phyloP scores from a whole-genome alignment of 37 sponge, comb jelly and placozoan genomes.

The Theonella swinhoei region DNA sequence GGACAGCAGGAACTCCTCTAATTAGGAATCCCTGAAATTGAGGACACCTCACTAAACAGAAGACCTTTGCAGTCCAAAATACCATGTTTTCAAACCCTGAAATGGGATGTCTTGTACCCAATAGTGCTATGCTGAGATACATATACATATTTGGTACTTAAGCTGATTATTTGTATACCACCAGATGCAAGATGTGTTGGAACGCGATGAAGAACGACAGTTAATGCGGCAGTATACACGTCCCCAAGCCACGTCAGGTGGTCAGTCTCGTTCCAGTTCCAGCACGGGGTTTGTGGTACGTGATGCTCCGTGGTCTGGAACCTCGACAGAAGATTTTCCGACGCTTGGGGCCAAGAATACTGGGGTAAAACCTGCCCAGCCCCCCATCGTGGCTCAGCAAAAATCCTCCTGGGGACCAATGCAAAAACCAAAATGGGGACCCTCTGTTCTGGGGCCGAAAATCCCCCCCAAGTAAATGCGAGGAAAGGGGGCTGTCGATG shows the following conservation, averaged over 20 bases:
- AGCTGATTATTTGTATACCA: too few species aligned
- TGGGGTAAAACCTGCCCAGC: not conserved
- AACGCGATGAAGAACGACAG: conserved; percentile 64
- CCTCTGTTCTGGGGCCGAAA: conserved; percentile 61
- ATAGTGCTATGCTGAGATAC: too few species aligned
- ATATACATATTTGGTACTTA: too few species aligned
- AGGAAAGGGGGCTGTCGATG: too few species aligned
- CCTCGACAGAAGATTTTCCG: conserved; percentile 62
- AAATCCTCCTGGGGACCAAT: too few species aligned
- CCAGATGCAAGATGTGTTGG: conserved; percentile 85
- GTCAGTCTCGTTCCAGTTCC: not conserved
- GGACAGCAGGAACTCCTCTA: too few species aligned
- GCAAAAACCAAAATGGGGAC: conserved; percentile 34
- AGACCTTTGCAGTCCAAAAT: too few species aligned
- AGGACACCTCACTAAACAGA: too few species aligned
- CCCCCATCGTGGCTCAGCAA: not conserved
- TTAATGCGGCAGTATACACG: conserved; percentile 61
- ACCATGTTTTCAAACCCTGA: too few species aligned
- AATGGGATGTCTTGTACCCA: too few species aligned
- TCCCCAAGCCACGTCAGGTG: not conserved
- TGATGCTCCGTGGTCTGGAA: conserved; percentile 79
- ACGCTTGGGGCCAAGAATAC: conserved; percentile 24
- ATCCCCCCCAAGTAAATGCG: conserved; percentile 21
- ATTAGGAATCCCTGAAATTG: too few species aligned
- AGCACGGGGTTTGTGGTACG: conserved; percentile 64